Evolutionary conservation across 2,888 invertebrate genomes (phyloP).

Genomic region (Theretra japonica): DNA sequence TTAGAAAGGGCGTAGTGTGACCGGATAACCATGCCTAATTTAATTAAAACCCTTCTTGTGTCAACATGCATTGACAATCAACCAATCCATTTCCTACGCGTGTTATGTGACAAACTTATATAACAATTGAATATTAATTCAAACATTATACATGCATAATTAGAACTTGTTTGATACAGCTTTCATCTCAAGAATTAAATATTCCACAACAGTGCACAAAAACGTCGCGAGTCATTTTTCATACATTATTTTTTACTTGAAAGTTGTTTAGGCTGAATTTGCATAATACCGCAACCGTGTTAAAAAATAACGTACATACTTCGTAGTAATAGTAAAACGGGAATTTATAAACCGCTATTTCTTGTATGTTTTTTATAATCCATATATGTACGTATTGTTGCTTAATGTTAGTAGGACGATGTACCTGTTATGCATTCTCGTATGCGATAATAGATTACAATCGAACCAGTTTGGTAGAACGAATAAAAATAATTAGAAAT

Average conservation of each 20-base stretch:
- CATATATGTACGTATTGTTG: not conserved
- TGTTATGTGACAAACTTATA: constrained; percentile 5
- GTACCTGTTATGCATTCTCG: not conserved
- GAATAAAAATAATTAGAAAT: not conserved
- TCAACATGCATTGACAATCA: too few species aligned
- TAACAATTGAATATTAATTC: not conserved
- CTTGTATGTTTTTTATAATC: constrained; percentile 6
- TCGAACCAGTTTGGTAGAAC: not conserved
- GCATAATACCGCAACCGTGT: not conserved
- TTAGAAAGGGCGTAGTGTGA: too few species aligned
- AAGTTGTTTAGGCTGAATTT: not conserved
- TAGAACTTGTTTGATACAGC: not conserved
- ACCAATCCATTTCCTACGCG: not conserved
- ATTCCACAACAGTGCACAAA: not conserved
- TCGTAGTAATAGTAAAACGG: constrained; percentile 17
- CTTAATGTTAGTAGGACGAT: not conserved
- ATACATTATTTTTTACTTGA: not conserved
- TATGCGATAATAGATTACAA: not conserved
- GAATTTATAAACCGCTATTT: constrained; percentile 21
- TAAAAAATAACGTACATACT: not conserved
- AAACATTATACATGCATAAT: not conserved
- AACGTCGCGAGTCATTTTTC: not conserved
- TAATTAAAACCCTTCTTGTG: too few species aligned
- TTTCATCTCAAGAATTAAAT: not conserved
- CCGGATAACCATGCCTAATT: too few species aligned